Conservation (phyloP, 1,140 invertebrate genomes). For the Gryon sp. region DNA sequence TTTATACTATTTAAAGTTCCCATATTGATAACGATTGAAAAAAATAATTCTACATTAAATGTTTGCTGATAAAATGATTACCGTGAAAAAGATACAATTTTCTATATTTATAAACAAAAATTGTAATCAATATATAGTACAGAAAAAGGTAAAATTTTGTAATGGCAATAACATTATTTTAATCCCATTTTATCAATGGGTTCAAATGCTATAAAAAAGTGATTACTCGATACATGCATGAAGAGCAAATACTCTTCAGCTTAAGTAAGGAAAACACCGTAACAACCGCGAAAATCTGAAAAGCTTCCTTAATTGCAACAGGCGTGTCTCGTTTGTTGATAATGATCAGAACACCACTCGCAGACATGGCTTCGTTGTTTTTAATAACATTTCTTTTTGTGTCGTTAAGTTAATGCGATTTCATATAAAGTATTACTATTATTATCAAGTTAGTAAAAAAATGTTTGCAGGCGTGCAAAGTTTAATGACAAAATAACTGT, state of each 20-base stretch:
- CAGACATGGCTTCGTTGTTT: slow-evolving; percentile 11
- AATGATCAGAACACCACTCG: slow-evolving; percentile 41
- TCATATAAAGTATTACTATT: slow-evolving; percentile 52
- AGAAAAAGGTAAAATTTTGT: too few species aligned
- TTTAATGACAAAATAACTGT: slow-evolving; percentile 35
- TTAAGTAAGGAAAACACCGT: slow-evolving; percentile 12
- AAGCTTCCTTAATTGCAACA: slow-evolving; percentile 64
- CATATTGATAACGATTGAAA: too few species aligned
- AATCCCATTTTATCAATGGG: too few species aligned
- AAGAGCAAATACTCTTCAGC: slow-evolving; percentile 64
- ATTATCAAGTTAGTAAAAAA: slow-evolving; percentile 32
- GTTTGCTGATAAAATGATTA: too few species aligned
- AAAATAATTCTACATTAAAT: too few species aligned
- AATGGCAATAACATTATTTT: too few species aligned
- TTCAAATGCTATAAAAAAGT: too few species aligned
- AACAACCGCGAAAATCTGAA: slow-evolving; percentile 49
- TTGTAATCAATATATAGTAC: too few species aligned
- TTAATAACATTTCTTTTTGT: slow-evolving; percentile 56
- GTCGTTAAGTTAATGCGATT: slow-evolving; percentile 34
- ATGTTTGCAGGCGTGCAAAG: slow-evolving; percentile 2
- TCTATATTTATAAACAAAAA: too few species aligned
- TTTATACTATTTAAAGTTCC: too few species aligned
- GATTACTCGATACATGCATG: slow-evolving; percentile 53
- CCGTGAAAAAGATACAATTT: too few species aligned
- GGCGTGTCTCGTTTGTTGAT: slow-evolving; percentile 61